Percentiles rank a stretch among this genome's conserved stretches.
Conservation (phyloP, 2,888 invertebrate species). For the Abrostola triplasia region DNA sequence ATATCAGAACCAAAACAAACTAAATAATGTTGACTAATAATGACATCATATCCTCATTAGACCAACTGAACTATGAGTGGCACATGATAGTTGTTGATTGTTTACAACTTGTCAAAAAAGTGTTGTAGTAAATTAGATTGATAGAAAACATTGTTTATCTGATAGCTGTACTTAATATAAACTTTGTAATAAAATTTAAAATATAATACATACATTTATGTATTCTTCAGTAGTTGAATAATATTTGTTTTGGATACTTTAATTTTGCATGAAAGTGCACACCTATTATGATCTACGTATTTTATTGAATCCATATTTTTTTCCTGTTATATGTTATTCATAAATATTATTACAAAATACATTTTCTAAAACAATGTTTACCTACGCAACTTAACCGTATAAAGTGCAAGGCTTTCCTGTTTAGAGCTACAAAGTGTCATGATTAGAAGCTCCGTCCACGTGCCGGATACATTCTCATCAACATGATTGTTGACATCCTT, state of each 20-base stretch:
- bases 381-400: constrained; percentile 8
- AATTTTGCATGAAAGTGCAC: no score
- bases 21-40: constrained; percentile 52
- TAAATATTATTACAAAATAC: constrained; percentile 19
- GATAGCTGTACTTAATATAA: no score
- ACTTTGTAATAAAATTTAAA: no score
- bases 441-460: constrained; percentile 23
- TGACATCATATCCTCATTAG: constrained; percentile 58
- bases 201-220: no score
- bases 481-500: constrained; percentile 43
- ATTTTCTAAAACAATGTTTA: constrained; percentile 21
- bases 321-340: constrained; percentile 23
- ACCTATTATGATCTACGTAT: no score
- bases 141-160: constrained; percentile 13
- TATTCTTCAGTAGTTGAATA: no score
- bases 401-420: constrained; percentile 34
- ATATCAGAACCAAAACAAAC: constrained; percentile 50
- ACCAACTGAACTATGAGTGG: constrained; percentile 27
- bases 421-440: constrained; percentile 11
- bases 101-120: constrained; percentile 27
- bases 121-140: constrained; percentile 10
- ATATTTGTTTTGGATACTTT: no score
- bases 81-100: constrained; percentile 27
- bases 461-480: constrained; percentile 32
- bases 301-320: constrained; percentile 4